A percentile compares a stretch with the other conserved stretches of the same genome.
These are phyloP conservation scores for Scopus umbretta DNA, from an alignment of 2,113 vertebrate species.

Conservation along the genomic window DNA sequence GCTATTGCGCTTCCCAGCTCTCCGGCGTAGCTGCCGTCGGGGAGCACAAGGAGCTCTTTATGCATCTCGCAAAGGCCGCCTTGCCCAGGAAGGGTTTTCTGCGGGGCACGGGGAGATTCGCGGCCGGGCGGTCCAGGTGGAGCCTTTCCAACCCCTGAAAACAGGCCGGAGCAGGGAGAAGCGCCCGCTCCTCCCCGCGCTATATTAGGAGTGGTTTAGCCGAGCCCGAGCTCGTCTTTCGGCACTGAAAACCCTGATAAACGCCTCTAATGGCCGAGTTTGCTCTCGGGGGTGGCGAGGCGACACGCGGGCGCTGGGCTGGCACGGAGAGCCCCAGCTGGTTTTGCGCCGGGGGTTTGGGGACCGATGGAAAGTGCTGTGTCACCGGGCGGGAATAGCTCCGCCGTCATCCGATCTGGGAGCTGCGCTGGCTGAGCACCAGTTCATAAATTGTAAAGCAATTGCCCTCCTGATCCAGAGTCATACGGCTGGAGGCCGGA, in stretches of 20 bases:
- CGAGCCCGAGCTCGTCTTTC: conserved; percentile 1
- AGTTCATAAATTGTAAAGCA: conserved; percentile 67
- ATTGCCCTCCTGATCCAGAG: conserved; percentile 48
- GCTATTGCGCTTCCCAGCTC: background rate
- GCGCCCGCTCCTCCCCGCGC: background rate
- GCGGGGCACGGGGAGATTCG: background rate
- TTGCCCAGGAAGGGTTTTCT: conserved; percentile 23
- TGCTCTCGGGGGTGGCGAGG: conserved; percentile 9
- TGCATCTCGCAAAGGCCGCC: conserved; percentile 5
- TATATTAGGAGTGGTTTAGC: background rate
- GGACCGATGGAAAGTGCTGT: conserved; percentile 58
- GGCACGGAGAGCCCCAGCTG: conserved; percentile 21
- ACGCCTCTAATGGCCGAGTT: conserved; percentile 27
- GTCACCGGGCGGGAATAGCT: conserved; percentile 61
- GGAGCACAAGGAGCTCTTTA: conserved; percentile 54
- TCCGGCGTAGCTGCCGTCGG: background rate
- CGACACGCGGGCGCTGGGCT: conserved; percentile 6
- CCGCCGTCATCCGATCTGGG: conserved; percentile 39
- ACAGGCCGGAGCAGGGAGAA: background rate
- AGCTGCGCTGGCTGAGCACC: conserved; percentile 48
- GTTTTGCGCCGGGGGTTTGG: conserved; percentile 20
- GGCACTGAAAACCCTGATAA: conserved; percentile 51
- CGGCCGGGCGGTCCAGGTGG: background rate
- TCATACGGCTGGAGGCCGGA: conserved; percentile 1
- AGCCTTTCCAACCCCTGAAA: background rate